Conservation (phyloP, 2,888 invertebrate genomes). For the Metopia argyrocephala region DNA sequence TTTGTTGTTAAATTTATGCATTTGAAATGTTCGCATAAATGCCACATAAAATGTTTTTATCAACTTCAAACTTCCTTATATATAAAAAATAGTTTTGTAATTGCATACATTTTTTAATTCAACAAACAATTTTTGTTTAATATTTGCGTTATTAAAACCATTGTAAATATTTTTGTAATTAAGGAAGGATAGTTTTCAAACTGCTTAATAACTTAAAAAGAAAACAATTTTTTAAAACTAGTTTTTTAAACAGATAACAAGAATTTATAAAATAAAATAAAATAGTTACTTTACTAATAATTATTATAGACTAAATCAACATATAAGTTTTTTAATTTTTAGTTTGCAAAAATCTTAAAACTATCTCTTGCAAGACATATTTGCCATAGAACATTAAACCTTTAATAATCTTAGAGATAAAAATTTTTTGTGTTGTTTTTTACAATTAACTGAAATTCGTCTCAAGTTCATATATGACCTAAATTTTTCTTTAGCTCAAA, state of each 20-base stretch:
- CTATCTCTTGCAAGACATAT: too few species aligned
- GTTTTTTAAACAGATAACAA: too few species aligned
- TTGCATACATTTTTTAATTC: neutral
- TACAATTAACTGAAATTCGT: neutral
- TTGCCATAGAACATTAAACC: neutral
- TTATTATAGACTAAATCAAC: too few species aligned
- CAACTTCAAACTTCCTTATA: neutral
- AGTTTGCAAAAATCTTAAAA: neutral
- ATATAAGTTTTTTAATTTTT: too few species aligned
- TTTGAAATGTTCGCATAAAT: neutral
- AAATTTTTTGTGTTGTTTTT: too few species aligned
- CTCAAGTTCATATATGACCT: neutral
- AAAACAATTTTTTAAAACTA: too few species aligned
- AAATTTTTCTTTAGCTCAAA: neutral
- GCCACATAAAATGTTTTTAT: neutral
- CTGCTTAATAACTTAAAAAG: neutral
- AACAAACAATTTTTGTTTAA: neutral
- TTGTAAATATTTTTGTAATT: conserved; percentile 21
- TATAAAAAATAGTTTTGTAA: neutral
- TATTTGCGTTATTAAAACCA: neutral
- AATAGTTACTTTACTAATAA: too few species aligned
- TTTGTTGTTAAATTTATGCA: neutral
- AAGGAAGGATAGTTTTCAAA: conserved; percentile 52
- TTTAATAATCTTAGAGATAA: neutral
- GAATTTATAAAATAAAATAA: too few species aligned